Percentiles rank a stretch among this genome's conserved stretches.
phyloP scores from a whole-genome alignment of 2,113 vertebrate species.

The Miniopterus natalensis region DNA sequence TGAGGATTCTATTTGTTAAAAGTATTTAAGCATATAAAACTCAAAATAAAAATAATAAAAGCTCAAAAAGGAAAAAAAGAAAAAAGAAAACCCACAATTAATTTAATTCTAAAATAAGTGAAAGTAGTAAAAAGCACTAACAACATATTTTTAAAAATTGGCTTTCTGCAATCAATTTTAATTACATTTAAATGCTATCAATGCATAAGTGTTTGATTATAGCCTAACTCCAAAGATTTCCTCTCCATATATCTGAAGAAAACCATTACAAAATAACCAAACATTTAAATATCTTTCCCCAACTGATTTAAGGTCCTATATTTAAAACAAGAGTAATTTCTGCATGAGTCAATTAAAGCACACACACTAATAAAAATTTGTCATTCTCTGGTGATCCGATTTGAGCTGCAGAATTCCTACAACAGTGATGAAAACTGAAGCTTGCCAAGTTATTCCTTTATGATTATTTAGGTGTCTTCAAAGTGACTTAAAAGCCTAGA shows the following conservation, averaged over 20 bases:
- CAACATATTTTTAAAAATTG: slow-evolving; percentile 75
- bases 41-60: slow-evolving; percentile 73
- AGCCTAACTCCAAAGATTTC: background rate
- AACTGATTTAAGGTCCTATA: slow-evolving; percentile 40
- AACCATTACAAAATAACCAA: slow-evolving; percentile 49
- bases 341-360: slow-evolving; percentile 27
- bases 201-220: slow-evolving; percentile 24
- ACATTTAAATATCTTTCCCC: slow-evolving; percentile 41
- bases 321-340: slow-evolving; percentile 63
- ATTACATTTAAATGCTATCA: slow-evolving; percentile 71
- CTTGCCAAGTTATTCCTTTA: slow-evolving; percentile 65
- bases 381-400: slow-evolving; percentile 66
- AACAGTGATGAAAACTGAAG: slow-evolving; percentile 46
- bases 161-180: slow-evolving; percentile 72
- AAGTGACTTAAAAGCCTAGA: slow-evolving; percentile 67
- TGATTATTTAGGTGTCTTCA: slow-evolving; percentile 70
- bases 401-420: slow-evolving; percentile 43
- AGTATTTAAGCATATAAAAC: slow-evolving; percentile 77
- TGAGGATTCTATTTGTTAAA: slow-evolving; percentile 74
- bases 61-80: slow-evolving; percentile 64
- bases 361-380: slow-evolving; percentile 30
- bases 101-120: slow-evolving; percentile 70
- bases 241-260: slow-evolving; percentile 41
- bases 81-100: slow-evolving; percentile 75
- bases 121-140: slow-evolving; percentile 77